These are phyloP conservation scores for Coreoperca whiteheadi DNA, from an alignment of 2,113 vertebrate species.

Conservation along the genomic window DNA sequence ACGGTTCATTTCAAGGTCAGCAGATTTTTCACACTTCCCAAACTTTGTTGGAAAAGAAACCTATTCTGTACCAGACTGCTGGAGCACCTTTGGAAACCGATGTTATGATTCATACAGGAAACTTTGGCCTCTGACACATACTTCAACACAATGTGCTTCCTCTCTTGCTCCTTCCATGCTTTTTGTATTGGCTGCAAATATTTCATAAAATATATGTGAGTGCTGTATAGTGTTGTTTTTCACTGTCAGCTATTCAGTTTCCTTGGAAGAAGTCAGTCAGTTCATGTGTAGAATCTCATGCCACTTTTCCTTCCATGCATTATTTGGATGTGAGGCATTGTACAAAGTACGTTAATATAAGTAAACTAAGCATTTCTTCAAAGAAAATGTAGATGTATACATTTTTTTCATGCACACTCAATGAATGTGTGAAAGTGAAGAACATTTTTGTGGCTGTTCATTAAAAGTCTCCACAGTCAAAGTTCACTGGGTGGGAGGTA, in stretches of 20 bases:
- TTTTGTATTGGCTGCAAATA: constrained; percentile 34
- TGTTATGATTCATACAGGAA: constrained; percentile 48
- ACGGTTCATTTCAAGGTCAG: constrained; percentile 81
- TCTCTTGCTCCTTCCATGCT: constrained; percentile 21
- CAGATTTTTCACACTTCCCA: constrained; percentile 65
- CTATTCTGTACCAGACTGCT: background rate
- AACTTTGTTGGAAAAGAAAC: constrained; percentile 33
- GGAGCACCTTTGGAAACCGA: constrained; percentile 11
- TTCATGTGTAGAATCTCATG: constrained; percentile 25
- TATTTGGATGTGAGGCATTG: background rate
- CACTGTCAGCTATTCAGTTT: constrained; percentile 24
- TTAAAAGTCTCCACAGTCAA: constrained; percentile 46
- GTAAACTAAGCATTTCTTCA: constrained; percentile 2
- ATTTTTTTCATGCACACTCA: background rate
- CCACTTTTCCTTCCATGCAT: constrained; percentile 12
- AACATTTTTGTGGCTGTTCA: background rate
- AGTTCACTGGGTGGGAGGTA: constrained; percentile 53
- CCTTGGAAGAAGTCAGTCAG: constrained; percentile 40
- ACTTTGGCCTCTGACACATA: background rate
- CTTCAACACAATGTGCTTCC: constrained; percentile 45
- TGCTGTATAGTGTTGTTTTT: constrained; percentile 26
- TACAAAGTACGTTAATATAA: background rate
- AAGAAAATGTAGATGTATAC: too few relatives aligned
- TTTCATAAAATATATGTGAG: constrained; percentile 18
- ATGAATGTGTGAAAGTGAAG: background rate